Evolutionary conservation across 2,113 vertebrate species (phyloP).

Genomic region (Malurus cyaneus): DNA sequence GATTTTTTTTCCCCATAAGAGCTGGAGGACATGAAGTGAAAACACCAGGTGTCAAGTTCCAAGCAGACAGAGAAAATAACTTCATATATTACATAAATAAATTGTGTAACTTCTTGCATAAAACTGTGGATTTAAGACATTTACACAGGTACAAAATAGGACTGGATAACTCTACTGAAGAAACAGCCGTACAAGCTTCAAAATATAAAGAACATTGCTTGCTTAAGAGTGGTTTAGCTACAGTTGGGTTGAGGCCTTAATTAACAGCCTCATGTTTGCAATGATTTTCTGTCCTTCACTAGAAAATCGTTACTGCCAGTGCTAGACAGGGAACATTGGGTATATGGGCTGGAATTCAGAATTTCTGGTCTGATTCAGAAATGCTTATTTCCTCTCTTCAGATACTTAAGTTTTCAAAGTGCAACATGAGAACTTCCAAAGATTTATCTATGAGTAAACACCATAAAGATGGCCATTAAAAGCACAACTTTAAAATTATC

Average conservation of each 20-base stretch:
- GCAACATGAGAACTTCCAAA: neutral
- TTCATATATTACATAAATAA: neutral
- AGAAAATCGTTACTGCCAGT: neutral
- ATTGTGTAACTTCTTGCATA: neutral
- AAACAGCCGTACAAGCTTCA: neutral
- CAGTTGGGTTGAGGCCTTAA: neutral
- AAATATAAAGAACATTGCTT: neutral
- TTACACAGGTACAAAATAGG: neutral
- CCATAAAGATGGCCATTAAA: neutral
- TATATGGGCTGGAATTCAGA: neutral
- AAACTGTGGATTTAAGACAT: neutral
- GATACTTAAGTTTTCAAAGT: neutral
- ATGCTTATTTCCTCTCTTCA: rapidly evolving
- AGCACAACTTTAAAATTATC: neutral
- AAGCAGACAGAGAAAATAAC: neutral
- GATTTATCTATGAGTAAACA: neutral
- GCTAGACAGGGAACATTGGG: neutral
- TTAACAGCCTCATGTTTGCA: neutral
- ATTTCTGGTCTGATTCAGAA: neutral
- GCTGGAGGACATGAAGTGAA: neutral
- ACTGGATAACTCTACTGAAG: neutral
- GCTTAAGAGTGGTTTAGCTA: neutral
- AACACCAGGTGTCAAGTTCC: neutral
- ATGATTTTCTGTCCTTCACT: neutral
- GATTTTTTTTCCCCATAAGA: neutral